These are phyloP conservation scores for Pristis pectinata DNA, from an alignment of 2,797 vertebrate species.

Conservation along the genomic window DNA sequence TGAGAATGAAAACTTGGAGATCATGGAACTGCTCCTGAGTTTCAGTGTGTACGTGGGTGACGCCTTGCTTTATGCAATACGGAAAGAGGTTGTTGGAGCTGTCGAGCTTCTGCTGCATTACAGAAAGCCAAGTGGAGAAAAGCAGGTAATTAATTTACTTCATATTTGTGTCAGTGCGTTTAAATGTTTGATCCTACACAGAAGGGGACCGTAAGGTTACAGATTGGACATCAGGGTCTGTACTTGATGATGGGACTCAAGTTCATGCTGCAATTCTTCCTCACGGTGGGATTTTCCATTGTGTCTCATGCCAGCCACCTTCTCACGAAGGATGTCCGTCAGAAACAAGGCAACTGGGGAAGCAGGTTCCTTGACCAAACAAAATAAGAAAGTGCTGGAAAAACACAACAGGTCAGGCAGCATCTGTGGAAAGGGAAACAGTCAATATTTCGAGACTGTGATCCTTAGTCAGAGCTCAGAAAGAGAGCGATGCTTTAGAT, in stretches of 20 bases:
- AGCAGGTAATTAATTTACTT: conserved; percentile 65
- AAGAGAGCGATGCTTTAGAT: too few species aligned
- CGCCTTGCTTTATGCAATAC: conserved; percentile 87
- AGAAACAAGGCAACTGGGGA: background rate
- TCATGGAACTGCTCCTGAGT: conserved; percentile 86
- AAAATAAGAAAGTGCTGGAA: too few species aligned
- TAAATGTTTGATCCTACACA: background rate
- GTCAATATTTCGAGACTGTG: too few species aligned
- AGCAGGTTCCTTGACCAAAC: background rate
- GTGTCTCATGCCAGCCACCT: background rate
- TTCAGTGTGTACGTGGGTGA: conserved; percentile 84
- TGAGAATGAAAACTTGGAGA: conserved; percentile 92
- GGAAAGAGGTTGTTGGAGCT: conserved; percentile 90
- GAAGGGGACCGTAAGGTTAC: too few species aligned
- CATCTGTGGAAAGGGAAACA: too few species aligned
- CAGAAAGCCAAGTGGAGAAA: conserved; percentile 78
- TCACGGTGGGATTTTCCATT: background rate
- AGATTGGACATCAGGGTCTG: background rate
- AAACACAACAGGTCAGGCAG: too few species aligned
- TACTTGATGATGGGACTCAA: background rate
- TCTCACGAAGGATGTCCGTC: background rate
- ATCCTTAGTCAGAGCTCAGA: too few species aligned
- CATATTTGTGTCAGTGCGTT: background rate
- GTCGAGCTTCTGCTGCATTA: conserved; percentile 91
- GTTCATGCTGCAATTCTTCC: background rate